Base-by-base conservation (phyloP, 2,888 invertebrate genomes). In the Tenthredo amoena region DNA sequence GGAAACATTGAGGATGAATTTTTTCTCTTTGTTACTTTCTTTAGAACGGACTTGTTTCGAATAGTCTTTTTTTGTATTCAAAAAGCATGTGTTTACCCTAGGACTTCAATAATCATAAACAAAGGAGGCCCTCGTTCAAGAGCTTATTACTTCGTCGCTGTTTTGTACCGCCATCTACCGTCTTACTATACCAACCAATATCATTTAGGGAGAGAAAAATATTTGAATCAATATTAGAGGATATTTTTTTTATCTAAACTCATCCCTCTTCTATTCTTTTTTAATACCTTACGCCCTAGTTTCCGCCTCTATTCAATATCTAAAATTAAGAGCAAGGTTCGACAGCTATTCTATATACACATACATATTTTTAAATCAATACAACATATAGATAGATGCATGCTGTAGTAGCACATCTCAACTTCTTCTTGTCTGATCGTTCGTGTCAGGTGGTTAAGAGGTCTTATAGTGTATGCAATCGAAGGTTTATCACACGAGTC, bases 1-100 rank as follows among this genome's bases (percentile, higher is more conserved):
- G 92, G 91, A 86, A 92, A 91, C 85, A 88, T 88, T 31, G 31
- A 31, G 21, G 7, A 6, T 18, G 55, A 84, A 5, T 31, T 47
- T 68, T 31, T 68, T 7, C 3, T 55, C 2, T 77, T 12, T 12
- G 31, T 15, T 12, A 50, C n/a, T n/a, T 9, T 72, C 2, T 40
- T 9, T 18, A n/a, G 9, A 74, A 43, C 43, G 12, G 10, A 43
- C 4, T 40, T 6, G 21, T 74, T 74, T 74, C 43, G 12, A 43
- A 26, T 43, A 2, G n/a, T 10, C 18, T 40, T n/a, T n/a, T 40
- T 62, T 62, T 4, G 62, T 62, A 62, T 62, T 62, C 12, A 26
- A 26, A 62, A 12, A 62, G 26, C 26, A n/a, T 26, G 62, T 62
- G 62, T 62, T 26, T 62, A 62, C 3, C 21, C 62, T 26, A 9